A percentile compares a stretch with the other conserved stretches of the same genome.
These are phyloP conservation scores for Metopia argyrocephala DNA, from an alignment of 2,888 invertebrate genomes.

Conservation along the genomic window DNA sequence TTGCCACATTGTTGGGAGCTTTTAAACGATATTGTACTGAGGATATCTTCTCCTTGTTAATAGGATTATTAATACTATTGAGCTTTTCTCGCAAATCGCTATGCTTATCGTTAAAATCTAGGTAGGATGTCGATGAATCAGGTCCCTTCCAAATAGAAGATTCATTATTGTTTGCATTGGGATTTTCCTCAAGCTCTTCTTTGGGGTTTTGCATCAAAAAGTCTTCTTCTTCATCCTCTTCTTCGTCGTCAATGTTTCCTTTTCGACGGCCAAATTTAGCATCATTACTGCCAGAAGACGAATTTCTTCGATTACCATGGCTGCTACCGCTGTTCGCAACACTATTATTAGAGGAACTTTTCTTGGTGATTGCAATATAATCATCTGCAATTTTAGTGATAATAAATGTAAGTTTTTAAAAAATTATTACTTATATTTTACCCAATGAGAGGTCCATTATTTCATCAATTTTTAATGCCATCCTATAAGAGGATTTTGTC, in stretches of 20 bases:
- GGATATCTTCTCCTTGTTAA: background rate
- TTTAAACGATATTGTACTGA: constrained; percentile 65
- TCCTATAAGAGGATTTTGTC: constrained; percentile 49
- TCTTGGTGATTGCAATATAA: constrained; percentile 58
- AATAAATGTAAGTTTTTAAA: background rate
- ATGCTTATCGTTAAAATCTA: constrained; percentile 33
- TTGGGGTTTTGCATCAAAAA: background rate
- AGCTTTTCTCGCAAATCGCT: constrained; percentile 64
- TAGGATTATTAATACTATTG: constrained; percentile 27
- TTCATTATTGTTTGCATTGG: background rate
- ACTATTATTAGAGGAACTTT: background rate
- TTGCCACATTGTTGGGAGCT: constrained; percentile 66
- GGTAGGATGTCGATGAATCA: constrained; percentile 58
- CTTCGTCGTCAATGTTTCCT: constrained; percentile 51
- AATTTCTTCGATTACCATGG: background rate
- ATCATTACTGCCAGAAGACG: constrained; percentile 10
- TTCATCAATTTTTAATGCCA: constrained; percentile 61
- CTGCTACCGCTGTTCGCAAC: background rate
- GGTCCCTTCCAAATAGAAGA: constrained; percentile 64
- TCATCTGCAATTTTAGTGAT: constrained; percentile 48
- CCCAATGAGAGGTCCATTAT: constrained; percentile 66
- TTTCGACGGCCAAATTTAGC: constrained; percentile 59
- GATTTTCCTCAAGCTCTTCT: constrained; percentile 3
- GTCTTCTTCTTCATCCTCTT: constrained; percentile 55
- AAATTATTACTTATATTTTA: constrained; percentile 19